These are phyloP conservation scores for Onychomys arenicola DNA, from an alignment of 2,797 vertebrate species.

Conservation along the genomic window DNA sequence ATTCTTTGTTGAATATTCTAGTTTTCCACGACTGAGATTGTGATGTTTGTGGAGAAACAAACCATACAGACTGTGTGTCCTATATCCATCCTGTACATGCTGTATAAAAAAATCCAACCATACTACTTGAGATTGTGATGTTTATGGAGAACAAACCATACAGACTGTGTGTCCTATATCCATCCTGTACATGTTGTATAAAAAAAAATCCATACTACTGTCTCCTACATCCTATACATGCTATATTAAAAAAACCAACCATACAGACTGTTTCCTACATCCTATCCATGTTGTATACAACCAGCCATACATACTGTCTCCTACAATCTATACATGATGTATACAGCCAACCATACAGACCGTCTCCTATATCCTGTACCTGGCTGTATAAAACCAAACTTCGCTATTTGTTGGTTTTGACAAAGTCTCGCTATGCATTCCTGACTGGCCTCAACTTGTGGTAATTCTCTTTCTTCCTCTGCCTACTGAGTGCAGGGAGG, in stretches of 20 bases:
- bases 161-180: not conserved
- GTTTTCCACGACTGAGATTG: not conserved
- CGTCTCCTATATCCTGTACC: not conserved
- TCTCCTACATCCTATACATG: not conserved
- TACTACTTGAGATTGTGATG: not conserved
- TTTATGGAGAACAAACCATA: not conserved
- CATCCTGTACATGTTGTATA: not conserved
- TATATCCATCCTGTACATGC: not conserved
- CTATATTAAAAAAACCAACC: not conserved
- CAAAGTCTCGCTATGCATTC: not conserved
- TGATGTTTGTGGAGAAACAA: not conserved
- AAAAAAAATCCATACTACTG: not conserved
- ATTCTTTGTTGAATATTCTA: not conserved
- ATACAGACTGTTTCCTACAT: not conserved
- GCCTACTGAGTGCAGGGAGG: not conserved
- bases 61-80: not conserved
- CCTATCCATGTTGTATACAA: not conserved
- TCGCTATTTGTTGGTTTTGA: not conserved
- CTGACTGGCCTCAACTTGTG: not conserved
- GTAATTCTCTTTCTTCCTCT: not conserved
- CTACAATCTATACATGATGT: not conserved
- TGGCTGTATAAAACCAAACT: not conserved
- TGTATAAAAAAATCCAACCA: not conserved
- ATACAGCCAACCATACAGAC: slow-evolving; percentile 10
- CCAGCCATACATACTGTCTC: not conserved